Evolutionary conservation across 2,797 vertebrate species (phyloP).

Genomic region (Acridotheres tristis): DNA sequence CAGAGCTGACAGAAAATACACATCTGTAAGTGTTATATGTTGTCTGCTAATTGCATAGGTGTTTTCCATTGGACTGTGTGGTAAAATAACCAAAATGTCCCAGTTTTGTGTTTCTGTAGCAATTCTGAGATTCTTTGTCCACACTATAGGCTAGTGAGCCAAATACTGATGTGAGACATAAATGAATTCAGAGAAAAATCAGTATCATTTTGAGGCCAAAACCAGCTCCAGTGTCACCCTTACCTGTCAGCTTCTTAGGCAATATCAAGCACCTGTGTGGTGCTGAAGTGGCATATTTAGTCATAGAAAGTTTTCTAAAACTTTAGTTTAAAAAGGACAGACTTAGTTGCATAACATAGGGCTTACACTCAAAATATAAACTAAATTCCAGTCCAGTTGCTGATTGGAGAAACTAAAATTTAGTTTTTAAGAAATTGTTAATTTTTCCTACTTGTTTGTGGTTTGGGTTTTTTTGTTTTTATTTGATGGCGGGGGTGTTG

Average conservation of each 20-base stretch:
- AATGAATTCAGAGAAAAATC: neutral
- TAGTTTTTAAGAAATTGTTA: neutral
- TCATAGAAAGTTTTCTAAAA: neutral
- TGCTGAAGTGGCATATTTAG: neutral
- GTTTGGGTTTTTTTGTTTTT: neutral
- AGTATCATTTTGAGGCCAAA: neutral
- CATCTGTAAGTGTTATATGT: neutral
- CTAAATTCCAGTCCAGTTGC: neutral
- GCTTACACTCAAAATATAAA: neutral
- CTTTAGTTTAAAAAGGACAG: neutral
- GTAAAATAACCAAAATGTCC: neutral
- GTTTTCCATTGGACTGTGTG: neutral
- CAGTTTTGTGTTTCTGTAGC: neutral
- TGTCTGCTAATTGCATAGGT: neutral
- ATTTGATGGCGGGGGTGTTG: too few relatives aligned
- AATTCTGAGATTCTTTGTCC: neutral
- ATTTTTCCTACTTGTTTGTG: neutral
- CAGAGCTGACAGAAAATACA: neutral
- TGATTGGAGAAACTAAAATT: neutral
- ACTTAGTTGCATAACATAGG: neutral
- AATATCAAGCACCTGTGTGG: neutral
- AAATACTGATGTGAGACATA: neutral
- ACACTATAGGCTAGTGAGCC: neutral
- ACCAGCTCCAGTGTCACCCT: accelerated
- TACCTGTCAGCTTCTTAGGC: neutral